Percentiles rank a stretch among this genome's conserved stretches.
Evolutionary conservation across 1,140 invertebrate genomes (phyloP).

Genomic region (Dinothrombium tinctorium): DNA sequence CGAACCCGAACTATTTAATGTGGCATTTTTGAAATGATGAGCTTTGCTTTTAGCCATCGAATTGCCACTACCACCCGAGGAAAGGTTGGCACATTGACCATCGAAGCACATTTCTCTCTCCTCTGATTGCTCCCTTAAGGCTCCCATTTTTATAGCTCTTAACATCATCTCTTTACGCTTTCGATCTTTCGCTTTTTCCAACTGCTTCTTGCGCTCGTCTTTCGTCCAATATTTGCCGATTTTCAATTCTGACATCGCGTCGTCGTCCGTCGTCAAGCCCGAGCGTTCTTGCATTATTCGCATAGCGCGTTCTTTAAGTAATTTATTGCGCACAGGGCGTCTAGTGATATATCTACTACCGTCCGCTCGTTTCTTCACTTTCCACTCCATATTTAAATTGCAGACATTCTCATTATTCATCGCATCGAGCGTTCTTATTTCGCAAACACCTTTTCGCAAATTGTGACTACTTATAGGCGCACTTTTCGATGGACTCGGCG

Average conservation of each 20-base stretch:
- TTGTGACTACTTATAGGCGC: neutral
- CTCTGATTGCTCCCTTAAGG: constrained; percentile 7
- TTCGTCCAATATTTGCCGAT: constrained; percentile 52
- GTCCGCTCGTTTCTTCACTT: constrained; percentile 49
- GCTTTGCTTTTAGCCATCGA: neutral
- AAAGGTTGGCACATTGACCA: neutral
- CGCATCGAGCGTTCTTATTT: too few relatives aligned
- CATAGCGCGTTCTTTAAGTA: constrained; percentile 40
- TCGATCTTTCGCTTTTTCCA: constrained; percentile 39
- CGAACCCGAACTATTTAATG: neutral
- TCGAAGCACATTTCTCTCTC: neutral
- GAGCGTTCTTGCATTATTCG: constrained; percentile 40
- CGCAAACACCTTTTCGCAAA: too few relatives aligned
- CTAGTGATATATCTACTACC: constrained; percentile 52
- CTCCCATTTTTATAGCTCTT: constrained; percentile 10
- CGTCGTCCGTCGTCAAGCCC: constrained; percentile 53
- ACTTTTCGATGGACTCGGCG: too few relatives aligned
- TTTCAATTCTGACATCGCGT: constrained; percentile 54
- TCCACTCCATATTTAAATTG: constrained; percentile 34
- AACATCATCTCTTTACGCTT: constrained; percentile 25
- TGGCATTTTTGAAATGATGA: neutral
- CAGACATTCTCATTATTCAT: neutral
- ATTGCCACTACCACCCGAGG: neutral
- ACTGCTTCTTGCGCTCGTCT: constrained; percentile 46
- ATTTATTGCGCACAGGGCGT: constrained; percentile 37